Evolutionary conservation across 2,113 vertebrate genomes (phyloP).

Genomic region (Podarcis cretensis): DNA sequence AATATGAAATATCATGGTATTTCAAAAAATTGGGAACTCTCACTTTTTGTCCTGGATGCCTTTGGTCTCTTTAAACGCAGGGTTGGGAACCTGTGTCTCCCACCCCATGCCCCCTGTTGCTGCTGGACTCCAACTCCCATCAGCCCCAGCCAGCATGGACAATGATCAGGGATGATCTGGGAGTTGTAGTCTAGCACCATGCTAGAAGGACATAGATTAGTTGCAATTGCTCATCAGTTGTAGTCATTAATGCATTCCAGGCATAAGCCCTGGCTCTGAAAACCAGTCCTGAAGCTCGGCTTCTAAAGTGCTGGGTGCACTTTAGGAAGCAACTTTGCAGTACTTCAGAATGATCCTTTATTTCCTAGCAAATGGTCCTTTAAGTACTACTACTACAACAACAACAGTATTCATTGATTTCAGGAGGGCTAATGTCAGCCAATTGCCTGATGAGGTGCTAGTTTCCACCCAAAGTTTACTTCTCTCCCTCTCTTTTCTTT

Average conservation of each 20-base stretch:
- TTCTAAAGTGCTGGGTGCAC: background rate
- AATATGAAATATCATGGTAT: background rate
- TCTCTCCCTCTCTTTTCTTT: slow-evolving; percentile 5
- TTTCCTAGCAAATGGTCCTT: background rate
- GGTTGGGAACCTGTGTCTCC: no score
- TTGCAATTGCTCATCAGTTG: background rate
- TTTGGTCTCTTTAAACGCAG: background rate
- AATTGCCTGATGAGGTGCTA: background rate
- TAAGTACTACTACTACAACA: background rate
- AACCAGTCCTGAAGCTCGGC: background rate
- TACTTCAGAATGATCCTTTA: background rate
- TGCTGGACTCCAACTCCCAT: no score
- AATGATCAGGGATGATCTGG: no score
- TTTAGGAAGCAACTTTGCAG: background rate
- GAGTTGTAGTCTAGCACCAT: no score
- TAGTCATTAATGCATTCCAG: background rate
- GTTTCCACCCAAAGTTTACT: slow-evolving; percentile 46
- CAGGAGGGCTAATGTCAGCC: background rate
- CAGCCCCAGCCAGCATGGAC: no score
- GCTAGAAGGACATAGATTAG: background rate
- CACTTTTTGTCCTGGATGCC: background rate
- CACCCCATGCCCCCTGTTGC: no score
- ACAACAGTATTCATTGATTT: background rate
- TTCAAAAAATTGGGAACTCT: background rate
- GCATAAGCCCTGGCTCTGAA: background rate